Conservation (phyloP, 2,888 invertebrate species). For the Cancer borealis region DNA sequence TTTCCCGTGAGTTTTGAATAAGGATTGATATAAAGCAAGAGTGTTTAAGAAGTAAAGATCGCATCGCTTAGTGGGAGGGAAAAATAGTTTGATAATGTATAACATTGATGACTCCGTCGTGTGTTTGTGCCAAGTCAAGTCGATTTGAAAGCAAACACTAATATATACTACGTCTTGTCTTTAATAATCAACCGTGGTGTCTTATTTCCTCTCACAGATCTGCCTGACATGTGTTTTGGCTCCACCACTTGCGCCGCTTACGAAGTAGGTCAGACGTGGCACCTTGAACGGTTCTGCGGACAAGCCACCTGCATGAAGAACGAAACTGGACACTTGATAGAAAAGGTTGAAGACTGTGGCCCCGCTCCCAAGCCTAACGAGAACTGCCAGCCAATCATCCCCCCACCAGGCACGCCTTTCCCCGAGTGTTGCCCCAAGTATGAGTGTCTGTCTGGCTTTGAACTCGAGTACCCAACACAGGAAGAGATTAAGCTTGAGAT, state of each 20-base stretch:
- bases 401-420: slow-evolving; percentile 92
- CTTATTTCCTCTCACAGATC: slow-evolving; percentile 83
- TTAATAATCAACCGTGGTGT: background rate
- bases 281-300: slow-evolving; percentile 93
- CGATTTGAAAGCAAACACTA: too few species aligned
- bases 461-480: slow-evolving; percentile 80
- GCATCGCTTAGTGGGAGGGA: too few species aligned
- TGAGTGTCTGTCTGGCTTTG: slow-evolving; percentile 91
- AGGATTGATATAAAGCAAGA: too few species aligned
- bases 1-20: too few species aligned
- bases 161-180: too few species aligned
- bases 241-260: slow-evolving; percentile 94
- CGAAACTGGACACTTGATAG: slow-evolving; percentile 84
- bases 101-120: too few species aligned
- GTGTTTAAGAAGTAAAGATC: too few species aligned
- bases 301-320: slow-evolving; percentile 87
- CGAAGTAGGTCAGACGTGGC: slow-evolving; percentile 92
- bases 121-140: too few species aligned
- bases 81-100: too few species aligned
- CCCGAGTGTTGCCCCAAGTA: slow-evolving; percentile 92
- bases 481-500: slow-evolving; percentile 20
- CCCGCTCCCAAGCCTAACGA: slow-evolving; percentile 92
- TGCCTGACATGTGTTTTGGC: slow-evolving; percentile 94
- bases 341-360: slow-evolving; percentile 92
- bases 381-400: slow-evolving; percentile 91